These are phyloP conservation scores for Bellardia pandia DNA, from an alignment of 2,888 invertebrate genomes.

Conservation along the genomic window DNA sequence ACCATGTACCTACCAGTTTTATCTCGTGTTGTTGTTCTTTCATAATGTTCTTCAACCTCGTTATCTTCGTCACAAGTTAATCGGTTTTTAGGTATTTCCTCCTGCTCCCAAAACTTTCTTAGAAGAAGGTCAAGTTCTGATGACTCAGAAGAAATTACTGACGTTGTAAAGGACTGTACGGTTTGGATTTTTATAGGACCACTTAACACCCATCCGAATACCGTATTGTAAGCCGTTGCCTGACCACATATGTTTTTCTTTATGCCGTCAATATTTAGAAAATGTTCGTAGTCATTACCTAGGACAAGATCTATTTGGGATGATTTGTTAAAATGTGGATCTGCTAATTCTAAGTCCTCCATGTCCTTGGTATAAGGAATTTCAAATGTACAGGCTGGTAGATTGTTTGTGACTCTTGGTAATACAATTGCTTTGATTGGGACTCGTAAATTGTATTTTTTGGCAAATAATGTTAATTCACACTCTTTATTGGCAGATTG, in stretches of 20 bases:
- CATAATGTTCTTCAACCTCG: constrained; percentile 40
- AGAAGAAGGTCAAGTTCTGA: background rate
- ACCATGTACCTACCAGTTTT: constrained; percentile 36
- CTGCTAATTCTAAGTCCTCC: background rate
- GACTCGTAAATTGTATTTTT: background rate
- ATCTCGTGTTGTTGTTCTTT: constrained; percentile 20
- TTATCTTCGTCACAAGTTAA: background rate
- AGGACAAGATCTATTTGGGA: constrained; percentile 28
- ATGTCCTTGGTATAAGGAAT: background rate
- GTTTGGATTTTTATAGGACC: background rate
- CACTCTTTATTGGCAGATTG: constrained; percentile 16
- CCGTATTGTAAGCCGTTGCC: constrained; percentile 13
- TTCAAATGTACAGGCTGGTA: constrained; percentile 14
- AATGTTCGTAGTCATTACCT: constrained; percentile 22
- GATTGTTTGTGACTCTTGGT: constrained; percentile 34
- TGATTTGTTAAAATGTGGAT: constrained; percentile 8
- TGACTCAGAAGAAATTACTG: background rate
- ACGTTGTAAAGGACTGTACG: background rate
- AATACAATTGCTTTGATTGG: constrained; percentile 35
- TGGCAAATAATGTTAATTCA: background rate
- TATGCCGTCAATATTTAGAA: constrained; percentile 15
- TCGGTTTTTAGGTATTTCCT: background rate
- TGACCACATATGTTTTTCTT: constrained; percentile 22
- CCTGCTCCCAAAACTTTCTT: constrained; percentile 48
- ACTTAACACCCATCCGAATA: constrained; percentile 33